These are phyloP conservation scores for Heliconius ismenius DNA, from an alignment of 2,888 invertebrate genomes.

Conservation along the genomic window DNA sequence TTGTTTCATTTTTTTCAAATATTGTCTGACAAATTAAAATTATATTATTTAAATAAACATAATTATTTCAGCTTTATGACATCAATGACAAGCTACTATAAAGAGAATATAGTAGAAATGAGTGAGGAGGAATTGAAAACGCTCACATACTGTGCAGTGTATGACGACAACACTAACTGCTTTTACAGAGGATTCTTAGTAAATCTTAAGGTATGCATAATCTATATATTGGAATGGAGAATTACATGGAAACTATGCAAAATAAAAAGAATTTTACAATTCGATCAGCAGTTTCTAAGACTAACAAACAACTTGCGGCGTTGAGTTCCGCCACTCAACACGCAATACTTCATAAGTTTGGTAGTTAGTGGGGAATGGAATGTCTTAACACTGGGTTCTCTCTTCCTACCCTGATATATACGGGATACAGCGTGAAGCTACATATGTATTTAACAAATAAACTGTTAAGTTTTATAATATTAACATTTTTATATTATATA, in stretches of 20 bases:
- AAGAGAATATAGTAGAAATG: conserved; percentile 46
- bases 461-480: too few species aligned
- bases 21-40: background rate
- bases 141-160: conserved; percentile 62
- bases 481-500: background rate
- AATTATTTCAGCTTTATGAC: conserved; percentile 58
- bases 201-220: conserved; percentile 55
- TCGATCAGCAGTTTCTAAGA: too few species aligned
- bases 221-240: background rate
- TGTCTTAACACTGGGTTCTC: too few species aligned
- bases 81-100: conserved; percentile 63
- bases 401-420: too few species aligned
- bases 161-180: conserved; percentile 56
- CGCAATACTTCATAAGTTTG: too few species aligned
- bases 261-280: too few species aligned
- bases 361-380: too few species aligned
- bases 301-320: too few species aligned
- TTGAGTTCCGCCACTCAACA: too few species aligned
- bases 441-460: too few species aligned
- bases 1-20: too few species aligned
- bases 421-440: too few species aligned
- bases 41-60: background rate
- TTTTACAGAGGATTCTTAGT: conserved; percentile 65
- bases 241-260: background rate
- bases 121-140: conserved; percentile 50